A percentile compares a stretch with the other conserved stretches of the same genome.
Conservation (phyloP, 2,113 vertebrate genomes). For the Trichechus manatus region DNA sequence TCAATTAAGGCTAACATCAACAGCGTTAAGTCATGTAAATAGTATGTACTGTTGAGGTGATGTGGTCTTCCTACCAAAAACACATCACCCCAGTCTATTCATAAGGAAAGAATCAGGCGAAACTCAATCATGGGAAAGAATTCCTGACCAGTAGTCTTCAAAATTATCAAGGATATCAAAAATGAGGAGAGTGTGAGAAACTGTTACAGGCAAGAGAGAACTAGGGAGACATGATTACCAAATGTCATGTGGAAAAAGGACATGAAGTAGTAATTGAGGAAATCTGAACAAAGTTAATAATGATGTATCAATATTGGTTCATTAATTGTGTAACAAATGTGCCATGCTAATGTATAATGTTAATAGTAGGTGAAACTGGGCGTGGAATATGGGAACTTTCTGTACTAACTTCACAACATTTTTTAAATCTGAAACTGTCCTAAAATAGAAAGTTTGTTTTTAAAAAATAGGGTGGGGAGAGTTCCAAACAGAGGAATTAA, state of each 20-base stretch:
- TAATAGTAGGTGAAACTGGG: not conserved
- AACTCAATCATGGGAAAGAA: not conserved
- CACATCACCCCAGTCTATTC: too few relatives aligned
- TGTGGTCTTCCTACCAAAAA: too few relatives aligned
- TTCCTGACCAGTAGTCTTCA: too few relatives aligned
- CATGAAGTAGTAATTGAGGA: not conserved
- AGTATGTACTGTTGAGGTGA: too few relatives aligned
- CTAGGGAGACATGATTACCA: not conserved
- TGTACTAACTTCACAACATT: too few relatives aligned
- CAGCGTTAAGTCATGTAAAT: too few relatives aligned
- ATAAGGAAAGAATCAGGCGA: not conserved
- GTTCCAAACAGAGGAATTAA: not conserved
- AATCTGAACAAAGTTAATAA: not conserved
- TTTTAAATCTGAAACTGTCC: too few relatives aligned
- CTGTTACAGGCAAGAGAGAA: not conserved
- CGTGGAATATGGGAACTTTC: too few relatives aligned
- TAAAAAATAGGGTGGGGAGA: not conserved
- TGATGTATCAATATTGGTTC: too few relatives aligned
- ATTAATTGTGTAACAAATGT: not conserved
- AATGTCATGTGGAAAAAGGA: not conserved
- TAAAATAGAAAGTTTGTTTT: too few relatives aligned
- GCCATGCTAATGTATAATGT: not conserved
- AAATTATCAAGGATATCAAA: not conserved
- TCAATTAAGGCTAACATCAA: too few relatives aligned
- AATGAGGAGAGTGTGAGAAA: too few relatives aligned